Evolutionary conservation across 2,888 invertebrate species (phyloP), one percentile per base, ranked within the genome.

Genomic region (Tetrapedia diversipes): DNA sequence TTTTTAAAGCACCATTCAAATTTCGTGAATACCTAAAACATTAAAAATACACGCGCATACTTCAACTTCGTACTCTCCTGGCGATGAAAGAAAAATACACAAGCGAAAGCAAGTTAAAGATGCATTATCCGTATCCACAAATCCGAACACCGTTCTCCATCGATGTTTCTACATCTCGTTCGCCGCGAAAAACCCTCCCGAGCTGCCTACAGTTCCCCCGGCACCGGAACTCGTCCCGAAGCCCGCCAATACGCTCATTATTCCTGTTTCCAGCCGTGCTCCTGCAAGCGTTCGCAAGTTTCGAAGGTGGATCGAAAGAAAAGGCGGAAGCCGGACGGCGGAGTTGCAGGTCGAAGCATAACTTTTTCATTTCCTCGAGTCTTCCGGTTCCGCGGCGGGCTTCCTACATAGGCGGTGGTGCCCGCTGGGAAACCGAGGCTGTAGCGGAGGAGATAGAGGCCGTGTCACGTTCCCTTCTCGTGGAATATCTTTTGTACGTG

Each of bases 401-500:
- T 67, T 71, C 75, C 74, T 78, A 68, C 71, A n/a, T n/a, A n/a
- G n/a, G n/a, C 77, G 64, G 59, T 14, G 59, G 67, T 67, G 54
- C 64, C 39, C 65, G 65, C 60, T 49, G 61, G 66, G 32, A 32
- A 66, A 67, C 49, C 65, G 39, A 4, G 11, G 27, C 22, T 7
- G 1, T 4, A 19, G 56, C 47, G 45, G 56, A 22, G 57, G 19
- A 41, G 47, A 64, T 27, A 39, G 67, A 51, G 49, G 53, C 54
- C 45, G 71, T 75, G 86, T 88, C 87, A 89, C 89, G 88, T 89
- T 86, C 80, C 79, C 79, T 85, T 86, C 82, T 84, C 87, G 86
- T 83, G 86, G 90, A 90, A 90, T 90, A 90, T 90, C 90, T 88
- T 90, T 89, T 88, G 87, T 90, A 90, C 90, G 89, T 89, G 90